A percentile compares a stretch with the other conserved stretches of the same genome.
phyloP scores from a whole-genome alignment of 92 coral and sea anemone species.

The Zoanthus sociatus region DNA sequence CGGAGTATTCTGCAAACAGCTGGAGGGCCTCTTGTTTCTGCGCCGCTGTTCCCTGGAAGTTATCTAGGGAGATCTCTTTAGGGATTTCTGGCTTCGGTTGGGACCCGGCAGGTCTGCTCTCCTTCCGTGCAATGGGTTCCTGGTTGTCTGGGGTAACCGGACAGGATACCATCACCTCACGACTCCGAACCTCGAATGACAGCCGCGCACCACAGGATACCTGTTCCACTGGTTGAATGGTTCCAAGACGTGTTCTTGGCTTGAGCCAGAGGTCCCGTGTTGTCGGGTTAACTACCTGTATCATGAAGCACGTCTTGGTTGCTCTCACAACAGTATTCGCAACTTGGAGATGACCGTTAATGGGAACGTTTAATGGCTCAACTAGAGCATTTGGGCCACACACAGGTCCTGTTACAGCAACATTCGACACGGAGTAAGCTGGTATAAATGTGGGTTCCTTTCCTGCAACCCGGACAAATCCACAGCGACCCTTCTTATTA shows the following conservation, averaged over 20 bases:
- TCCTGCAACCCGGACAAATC: constrained; percentile 67
- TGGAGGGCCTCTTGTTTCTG: neutral
- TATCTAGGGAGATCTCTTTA: too few species aligned
- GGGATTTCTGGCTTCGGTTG: neutral
- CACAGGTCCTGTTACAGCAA: constrained; percentile 54
- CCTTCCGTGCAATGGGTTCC: neutral
- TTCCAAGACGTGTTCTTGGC: constrained; percentile 66
- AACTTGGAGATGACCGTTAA: constrained; percentile 53
- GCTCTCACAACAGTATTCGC: constrained; percentile 60
- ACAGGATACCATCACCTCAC: constrained; percentile 73
- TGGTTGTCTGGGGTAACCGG: constrained; percentile 45
- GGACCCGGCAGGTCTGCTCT: neutral
- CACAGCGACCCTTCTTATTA: neutral
- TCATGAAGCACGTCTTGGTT: constrained; percentile 52
- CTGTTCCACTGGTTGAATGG: constrained; percentile 23
- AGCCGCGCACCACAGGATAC: constrained; percentile 52
- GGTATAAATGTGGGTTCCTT: constrained; percentile 56
- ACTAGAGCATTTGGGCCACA: constrained; percentile 59
- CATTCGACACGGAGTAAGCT: constrained; percentile 30
- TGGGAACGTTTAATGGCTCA: constrained; percentile 54
- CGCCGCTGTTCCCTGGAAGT: too few species aligned
- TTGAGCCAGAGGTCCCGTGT: constrained; percentile 54
- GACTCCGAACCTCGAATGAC: constrained; percentile 41
- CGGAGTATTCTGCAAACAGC: constrained; percentile 1
- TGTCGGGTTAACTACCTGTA: constrained; percentile 62